A percentile compares a stretch with the other conserved stretches of the same genome.
Conservation (phyloP, 2,888 invertebrate genomes). For the Diarsia mendica region DNA sequence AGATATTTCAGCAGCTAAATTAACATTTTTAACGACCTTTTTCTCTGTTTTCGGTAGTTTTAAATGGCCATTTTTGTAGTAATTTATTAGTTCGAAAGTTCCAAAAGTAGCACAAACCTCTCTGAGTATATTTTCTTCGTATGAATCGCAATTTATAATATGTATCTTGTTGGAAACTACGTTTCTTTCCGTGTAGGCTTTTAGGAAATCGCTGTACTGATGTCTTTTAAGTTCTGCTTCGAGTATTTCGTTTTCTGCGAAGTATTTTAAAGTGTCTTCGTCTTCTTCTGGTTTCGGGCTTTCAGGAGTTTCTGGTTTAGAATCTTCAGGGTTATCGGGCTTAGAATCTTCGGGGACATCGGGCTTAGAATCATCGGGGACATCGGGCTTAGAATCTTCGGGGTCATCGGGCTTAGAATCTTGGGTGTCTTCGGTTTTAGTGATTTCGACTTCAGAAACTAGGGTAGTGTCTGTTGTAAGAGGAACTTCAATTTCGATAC, state of each 20-base stretch:
- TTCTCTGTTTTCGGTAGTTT: slow-evolving; percentile 74
- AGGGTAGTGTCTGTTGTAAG: slow-evolving; percentile 10
- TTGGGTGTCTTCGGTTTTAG: neutral
- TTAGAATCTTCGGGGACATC: neutral
- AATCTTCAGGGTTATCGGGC: neutral
- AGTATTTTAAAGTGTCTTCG: slow-evolving; percentile 76
- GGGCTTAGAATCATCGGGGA: neutral
- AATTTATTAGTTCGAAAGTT: slow-evolving; percentile 80
- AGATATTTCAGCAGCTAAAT: slow-evolving; percentile 78
- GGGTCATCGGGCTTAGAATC: neutral
- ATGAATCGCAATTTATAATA: slow-evolving; percentile 83
- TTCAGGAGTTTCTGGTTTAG: slow-evolving; percentile 2
- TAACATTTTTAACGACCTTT: slow-evolving; percentile 79
- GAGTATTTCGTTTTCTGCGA: slow-evolving; percentile 82
- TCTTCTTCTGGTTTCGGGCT: slow-evolving; percentile 61
- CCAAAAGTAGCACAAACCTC: slow-evolving; percentile 79
- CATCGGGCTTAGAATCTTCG: slow-evolving; percentile 2
- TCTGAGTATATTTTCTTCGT: slow-evolving; percentile 81
- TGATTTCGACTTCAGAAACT: slow-evolving; percentile 16
- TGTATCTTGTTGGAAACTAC: slow-evolving; percentile 76
- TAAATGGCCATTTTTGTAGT: slow-evolving; percentile 82
- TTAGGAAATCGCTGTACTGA: slow-evolving; percentile 78
- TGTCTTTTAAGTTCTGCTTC: slow-evolving; percentile 80
- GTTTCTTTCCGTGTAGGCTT: slow-evolving; percentile 70
- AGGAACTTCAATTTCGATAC: slow-evolving; percentile 49